Evolutionary conservation across 2,888 invertebrate genomes (phyloP).

Genomic region (Serrognathus titanus): DNA sequence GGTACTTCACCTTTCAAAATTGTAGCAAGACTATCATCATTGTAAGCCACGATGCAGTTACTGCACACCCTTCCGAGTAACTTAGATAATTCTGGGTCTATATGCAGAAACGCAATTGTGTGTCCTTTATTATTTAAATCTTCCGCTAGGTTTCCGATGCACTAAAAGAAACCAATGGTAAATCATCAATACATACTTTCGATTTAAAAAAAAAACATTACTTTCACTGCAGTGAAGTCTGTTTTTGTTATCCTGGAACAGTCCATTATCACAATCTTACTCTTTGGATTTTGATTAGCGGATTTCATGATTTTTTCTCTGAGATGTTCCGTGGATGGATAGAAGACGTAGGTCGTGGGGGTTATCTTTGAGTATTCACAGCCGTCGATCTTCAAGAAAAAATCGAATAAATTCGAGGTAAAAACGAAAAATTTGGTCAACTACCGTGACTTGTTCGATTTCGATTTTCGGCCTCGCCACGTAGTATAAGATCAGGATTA

Average conservation of each 20-base stretch:
- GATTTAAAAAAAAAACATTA: slow-evolving; percentile 31
- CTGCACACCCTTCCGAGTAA: slow-evolving; percentile 17
- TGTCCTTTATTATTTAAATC: slow-evolving; percentile 34
- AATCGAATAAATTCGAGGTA: not conserved
- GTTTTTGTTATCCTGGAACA: slow-evolving; percentile 60
- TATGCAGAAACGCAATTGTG: slow-evolving; percentile 30
- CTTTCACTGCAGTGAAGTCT: slow-evolving; percentile 69
- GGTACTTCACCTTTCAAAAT: slow-evolving; percentile 12
- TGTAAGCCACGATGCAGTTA: slow-evolving; percentile 14
- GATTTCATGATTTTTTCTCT: slow-evolving; percentile 49
- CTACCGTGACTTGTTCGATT: slow-evolving; percentile 25
- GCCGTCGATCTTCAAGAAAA: slow-evolving; percentile 26
- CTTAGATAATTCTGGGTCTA: slow-evolving; percentile 18
- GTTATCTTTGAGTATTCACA: slow-evolving; percentile 47
- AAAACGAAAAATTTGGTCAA: not conserved
- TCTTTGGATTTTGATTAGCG: slow-evolving; percentile 34
- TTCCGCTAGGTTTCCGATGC: slow-evolving; percentile 32
- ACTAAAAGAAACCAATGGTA: slow-evolving; percentile 28
- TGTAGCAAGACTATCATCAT: slow-evolving; percentile 13
- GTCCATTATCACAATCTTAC: slow-evolving; percentile 53
- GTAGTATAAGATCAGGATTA: slow-evolving; percentile 60
- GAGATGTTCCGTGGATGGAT: slow-evolving; percentile 58
- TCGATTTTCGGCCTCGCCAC: slow-evolving; percentile 61
- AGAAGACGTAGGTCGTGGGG: slow-evolving; percentile 54
- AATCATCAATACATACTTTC: no score